These are phyloP conservation scores for Isichthys henryi DNA, from an alignment of 2,113 vertebrate genomes.

Conservation along the genomic window DNA sequence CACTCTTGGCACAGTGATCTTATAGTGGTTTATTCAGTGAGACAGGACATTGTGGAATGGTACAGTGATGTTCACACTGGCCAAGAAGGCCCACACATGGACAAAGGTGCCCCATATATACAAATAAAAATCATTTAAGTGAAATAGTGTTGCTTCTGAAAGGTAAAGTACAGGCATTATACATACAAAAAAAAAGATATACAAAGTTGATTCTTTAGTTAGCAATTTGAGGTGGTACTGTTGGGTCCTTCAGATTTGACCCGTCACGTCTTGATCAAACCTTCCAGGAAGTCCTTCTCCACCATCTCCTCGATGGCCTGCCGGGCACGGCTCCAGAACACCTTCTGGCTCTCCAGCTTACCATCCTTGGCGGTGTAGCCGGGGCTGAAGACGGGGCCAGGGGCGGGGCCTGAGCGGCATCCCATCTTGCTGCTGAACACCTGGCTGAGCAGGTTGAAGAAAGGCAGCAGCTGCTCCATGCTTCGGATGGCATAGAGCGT, in stretches of 20 bases:
- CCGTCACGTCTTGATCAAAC: conserved; percentile 83
- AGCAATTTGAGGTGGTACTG: conserved; percentile 52
- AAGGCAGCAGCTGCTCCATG: conserved; percentile 94
- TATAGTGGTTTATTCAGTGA: conserved; percentile 48
- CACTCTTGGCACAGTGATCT: background rate
- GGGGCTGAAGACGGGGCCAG: conserved; percentile 60
- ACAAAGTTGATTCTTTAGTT: conserved; percentile 50
- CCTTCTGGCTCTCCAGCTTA: conserved; percentile 89
- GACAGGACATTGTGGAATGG: conserved; percentile 64
- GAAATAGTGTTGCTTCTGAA: conserved; percentile 75
- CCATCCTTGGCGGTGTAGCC: conserved; percentile 75
- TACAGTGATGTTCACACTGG: conserved; percentile 59
- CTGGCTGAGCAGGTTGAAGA: conserved; percentile 93
- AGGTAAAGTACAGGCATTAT: conserved; percentile 65
- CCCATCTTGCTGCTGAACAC: conserved; percentile 93
- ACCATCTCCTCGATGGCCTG: conserved; percentile 98
- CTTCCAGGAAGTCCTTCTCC: conserved; percentile 96
- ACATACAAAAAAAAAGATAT: conserved; percentile 68
- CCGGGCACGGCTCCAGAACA: conserved; percentile 84
- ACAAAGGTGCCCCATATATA: conserved; percentile 79
- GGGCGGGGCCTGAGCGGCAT: conserved; percentile 73
- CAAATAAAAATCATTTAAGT: conserved; percentile 79
- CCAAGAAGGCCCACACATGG: conserved; percentile 65
- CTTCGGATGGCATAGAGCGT: conserved; percentile 85
- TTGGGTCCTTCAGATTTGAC: conserved; percentile 20